These are phyloP conservation scores for Mimas tiliae DNA, from an alignment of 2,888 invertebrate genomes.

Conservation along the genomic window DNA sequence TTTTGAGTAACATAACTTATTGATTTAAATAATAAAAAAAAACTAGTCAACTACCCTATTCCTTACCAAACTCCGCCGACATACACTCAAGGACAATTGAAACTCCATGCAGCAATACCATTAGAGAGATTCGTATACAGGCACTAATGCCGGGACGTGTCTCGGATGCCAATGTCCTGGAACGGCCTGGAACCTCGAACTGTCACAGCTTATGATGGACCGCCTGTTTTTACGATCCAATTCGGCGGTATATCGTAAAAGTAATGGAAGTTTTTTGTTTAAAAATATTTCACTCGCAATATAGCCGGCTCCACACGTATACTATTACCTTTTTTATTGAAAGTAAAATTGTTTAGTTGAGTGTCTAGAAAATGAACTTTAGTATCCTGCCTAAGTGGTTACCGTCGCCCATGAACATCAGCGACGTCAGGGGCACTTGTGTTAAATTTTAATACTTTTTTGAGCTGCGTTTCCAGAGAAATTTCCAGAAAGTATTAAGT, in stretches of 20 bases:
- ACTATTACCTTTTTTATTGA: conserved; percentile 1
- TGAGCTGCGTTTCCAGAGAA: too few relatives aligned
- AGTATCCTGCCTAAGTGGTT: too few relatives aligned
- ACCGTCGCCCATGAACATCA: too few relatives aligned
- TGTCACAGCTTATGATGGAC: conserved; percentile 18
- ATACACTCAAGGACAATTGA: conserved; percentile 18
- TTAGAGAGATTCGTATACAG: conserved; percentile 1
- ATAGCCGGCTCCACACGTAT: conserved; percentile 8
- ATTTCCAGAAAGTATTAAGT: too few relatives aligned
- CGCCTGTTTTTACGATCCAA: conserved; percentile 19
- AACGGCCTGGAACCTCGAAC: neutral
- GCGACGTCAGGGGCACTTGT: too few relatives aligned
- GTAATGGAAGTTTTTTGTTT: conserved; percentile 23
- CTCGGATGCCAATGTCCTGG: neutral
- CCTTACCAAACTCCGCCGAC: neutral
- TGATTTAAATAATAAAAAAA: too few relatives aligned
- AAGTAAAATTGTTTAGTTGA: neutral
- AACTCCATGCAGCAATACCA: conserved; percentile 12
- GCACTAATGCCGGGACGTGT: conserved; percentile 14
- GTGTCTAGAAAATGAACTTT: neutral
- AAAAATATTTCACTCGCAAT: conserved; percentile 15
- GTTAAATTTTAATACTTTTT: too few relatives aligned
- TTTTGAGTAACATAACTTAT: too few relatives aligned
- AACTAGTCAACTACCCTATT: too few relatives aligned
- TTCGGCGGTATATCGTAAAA: conserved; percentile 14